Conservation (phyloP, 2,888 invertebrate genomes). For the Aporophyla lueneburgensis region DNA sequence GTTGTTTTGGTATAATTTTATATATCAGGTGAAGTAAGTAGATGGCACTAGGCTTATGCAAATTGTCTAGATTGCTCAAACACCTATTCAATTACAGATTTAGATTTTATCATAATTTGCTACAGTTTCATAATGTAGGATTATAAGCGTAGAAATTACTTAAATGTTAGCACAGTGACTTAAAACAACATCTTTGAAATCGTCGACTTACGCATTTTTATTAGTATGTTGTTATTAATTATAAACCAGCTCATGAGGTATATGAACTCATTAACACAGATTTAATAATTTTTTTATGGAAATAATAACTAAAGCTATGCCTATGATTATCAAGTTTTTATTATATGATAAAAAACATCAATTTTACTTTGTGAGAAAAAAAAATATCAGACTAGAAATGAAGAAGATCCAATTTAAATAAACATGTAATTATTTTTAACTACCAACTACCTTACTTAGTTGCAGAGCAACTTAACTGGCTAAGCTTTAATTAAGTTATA, state of each 20-base stretch:
- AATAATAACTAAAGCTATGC: neutral
- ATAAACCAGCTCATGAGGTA: conserved; percentile 2
- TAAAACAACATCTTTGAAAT: neutral
- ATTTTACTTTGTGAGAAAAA: conserved; percentile 7
- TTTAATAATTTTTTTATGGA: conserved; percentile 11
- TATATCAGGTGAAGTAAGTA: conserved; percentile 37
- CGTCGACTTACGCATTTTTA: conserved; percentile 13
- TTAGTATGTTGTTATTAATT: neutral
- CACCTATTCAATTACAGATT: conserved; percentile 61
- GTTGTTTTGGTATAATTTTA: conserved; percentile 51
- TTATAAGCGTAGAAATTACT: conserved; percentile 24
- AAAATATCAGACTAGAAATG: conserved; percentile 5
- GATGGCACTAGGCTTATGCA: conserved; percentile 51
- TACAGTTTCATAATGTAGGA: conserved; percentile 51
- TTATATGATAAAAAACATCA: neutral
- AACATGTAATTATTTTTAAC: conserved; percentile 9
- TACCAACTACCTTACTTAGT: neutral
- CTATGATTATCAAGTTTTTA: neutral
- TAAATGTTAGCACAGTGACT: conserved; percentile 13
- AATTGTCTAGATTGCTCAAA: conserved; percentile 59
- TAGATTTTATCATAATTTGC: conserved; percentile 65
- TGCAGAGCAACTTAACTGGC: too few relatives aligned
- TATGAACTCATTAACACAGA: conserved; percentile 16
- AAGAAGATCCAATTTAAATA: conserved; percentile 23
- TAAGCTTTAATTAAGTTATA: too few relatives aligned